Percentiles rank a stretch among this genome's conserved stretches.
phyloP scores from a whole-genome alignment of 2,888 invertebrate genomes.

The Polyploca ridens region DNA sequence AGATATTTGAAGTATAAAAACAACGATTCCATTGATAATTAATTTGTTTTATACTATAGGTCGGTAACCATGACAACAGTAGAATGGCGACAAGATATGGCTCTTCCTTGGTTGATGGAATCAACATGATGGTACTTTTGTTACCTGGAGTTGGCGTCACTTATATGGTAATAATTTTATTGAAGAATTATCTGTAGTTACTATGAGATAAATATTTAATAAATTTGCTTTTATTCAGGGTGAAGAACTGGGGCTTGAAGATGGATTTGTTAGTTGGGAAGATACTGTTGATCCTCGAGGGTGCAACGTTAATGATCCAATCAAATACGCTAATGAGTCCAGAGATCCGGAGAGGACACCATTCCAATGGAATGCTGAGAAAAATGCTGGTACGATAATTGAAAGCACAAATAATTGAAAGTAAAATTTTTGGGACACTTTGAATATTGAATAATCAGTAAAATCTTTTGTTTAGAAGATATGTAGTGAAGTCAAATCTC shows the following conservation, averaged over 20 bases:
- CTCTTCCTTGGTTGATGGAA: conserved; percentile 85
- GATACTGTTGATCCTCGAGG: conserved; percentile 88
- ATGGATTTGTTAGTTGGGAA: conserved; percentile 87
- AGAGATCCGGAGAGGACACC: conserved; percentile 88
- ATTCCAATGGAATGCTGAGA: conserved; percentile 86
- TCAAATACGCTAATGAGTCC: conserved; percentile 83
- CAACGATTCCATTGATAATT: not conserved
- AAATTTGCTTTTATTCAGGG: conserved; percentile 78
- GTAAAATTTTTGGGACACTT: too few species aligned
- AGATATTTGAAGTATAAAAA: too few species aligned
- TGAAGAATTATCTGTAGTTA: not conserved
- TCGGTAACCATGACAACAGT: conserved; percentile 88
- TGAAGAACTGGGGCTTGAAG: conserved; percentile 92
- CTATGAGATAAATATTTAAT: conserved; percentile 1
- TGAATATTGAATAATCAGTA: too few species aligned
- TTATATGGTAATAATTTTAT: conserved; percentile 80
- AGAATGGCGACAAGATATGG: conserved; percentile 87
- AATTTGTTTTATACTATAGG: conserved; percentile 59
- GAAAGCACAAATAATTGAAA: conserved; percentile 9
- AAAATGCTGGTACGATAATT: conserved; percentile 70
- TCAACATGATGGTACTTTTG: conserved; percentile 89
- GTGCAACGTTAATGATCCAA: conserved; percentile 87
- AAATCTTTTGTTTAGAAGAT: too few species aligned
- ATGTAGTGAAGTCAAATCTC: too few species aligned
- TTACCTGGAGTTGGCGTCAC: conserved; percentile 91